Conservation (phyloP, 2,797 vertebrate species). For the Aythya fuligula region DNA sequence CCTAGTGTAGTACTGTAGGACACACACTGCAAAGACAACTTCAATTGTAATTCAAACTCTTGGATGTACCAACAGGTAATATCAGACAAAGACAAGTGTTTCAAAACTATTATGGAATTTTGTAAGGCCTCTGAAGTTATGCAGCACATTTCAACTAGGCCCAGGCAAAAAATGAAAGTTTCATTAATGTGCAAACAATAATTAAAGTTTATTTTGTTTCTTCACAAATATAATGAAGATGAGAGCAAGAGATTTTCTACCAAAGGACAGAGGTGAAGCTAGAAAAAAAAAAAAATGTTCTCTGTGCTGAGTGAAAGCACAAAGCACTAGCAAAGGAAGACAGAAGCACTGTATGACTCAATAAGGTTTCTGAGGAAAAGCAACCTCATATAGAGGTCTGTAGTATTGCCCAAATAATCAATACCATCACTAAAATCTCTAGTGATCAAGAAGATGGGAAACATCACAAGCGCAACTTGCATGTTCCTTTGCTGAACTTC, state of each 20-base stretch:
- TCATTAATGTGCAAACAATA: neutral
- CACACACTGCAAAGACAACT: neutral
- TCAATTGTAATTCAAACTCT: neutral
- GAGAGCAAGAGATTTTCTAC: neutral
- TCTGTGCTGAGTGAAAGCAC: neutral
- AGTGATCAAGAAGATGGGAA: neutral
- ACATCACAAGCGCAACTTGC: fast-evolving
- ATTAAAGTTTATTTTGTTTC: neutral
- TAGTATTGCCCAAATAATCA: neutral
- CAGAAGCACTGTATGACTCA: neutral
- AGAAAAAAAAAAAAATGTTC: neutral
- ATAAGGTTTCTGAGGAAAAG: neutral
- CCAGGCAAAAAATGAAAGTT: neutral
- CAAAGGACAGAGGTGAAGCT: neutral
- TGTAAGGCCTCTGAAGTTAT: neutral
- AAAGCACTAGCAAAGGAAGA: neutral
- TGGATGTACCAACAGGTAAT: neutral
- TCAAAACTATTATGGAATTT: neutral
- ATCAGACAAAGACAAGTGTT: neutral
- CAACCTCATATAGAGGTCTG: neutral
- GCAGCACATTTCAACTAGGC: neutral
- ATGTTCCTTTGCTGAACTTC: neutral
- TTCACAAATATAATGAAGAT: neutral
- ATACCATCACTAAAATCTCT: neutral
- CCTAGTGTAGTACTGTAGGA: neutral